Base-by-base conservation (phyloP, 2,888 invertebrate species). In the Aproaerema taeniolella region DNA sequence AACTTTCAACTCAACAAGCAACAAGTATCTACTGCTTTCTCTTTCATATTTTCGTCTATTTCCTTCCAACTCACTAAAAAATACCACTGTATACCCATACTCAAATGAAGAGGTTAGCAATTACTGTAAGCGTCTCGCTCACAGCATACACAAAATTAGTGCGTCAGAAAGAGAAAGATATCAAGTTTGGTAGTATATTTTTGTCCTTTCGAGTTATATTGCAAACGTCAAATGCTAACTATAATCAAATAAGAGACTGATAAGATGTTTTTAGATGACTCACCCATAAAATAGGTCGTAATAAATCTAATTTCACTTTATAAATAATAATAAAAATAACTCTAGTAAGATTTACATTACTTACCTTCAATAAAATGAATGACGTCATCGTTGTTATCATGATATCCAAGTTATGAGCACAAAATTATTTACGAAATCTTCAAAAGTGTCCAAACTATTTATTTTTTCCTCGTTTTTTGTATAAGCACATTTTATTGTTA, bases 341-440 rank as follows among this genome's bases (percentile, higher is more conserved):
- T 14, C 32, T 20, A 14, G 13, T 36, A 35, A 32, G 31, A 2
- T 15, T 15, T 15, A 33, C 12, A 31, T 46, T 43, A 53, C 79
- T 77, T 73, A 87, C 87, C 85, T 87, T 86, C 46, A 87, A 74
- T 44, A 87, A 67, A 67, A 87, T 87, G 68, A 86, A 87, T 81
- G 87, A 87, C 85, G 87, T 85, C 87, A 87, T 87, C 74, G 76
- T 86, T 81, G 87, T 86, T 81, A 82, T 85, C 86, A 87, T 86
- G 74, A 71, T 86, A 80, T 73, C 73, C 77, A 80, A 71, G 78
- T 73, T 57, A 61, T 55, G 66, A 67, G 63, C 73, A 80, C 76
- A 65, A 72, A 76, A 70, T 67, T 74, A 72, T 67, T 71, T 62
- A 63, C 61, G n/a, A 66, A 67, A 61, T 58, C 59, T 52, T 53